Evolutionary conservation across 1,140 invertebrate genomes (phyloP), one percentile per base, ranked within the genome.

Genomic region (Homarus americanus): DNA sequence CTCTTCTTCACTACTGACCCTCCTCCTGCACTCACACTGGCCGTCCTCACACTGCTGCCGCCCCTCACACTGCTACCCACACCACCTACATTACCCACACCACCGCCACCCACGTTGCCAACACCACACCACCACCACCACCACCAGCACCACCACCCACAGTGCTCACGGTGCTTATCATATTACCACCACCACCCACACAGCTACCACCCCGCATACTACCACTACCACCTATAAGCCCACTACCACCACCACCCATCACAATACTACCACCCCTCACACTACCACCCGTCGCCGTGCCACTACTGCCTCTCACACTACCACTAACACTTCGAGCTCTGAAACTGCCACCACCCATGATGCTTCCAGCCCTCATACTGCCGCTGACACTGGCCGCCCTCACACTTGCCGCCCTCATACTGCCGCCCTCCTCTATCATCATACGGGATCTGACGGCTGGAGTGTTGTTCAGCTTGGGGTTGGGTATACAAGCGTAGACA

Each of bases 401-500:
- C 7, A 34, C 24, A 28, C 38, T 69, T 40, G 36, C 82, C 24
- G 28, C 36, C 40, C 20, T 84, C 36, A 44, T n/a, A 32, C 32
- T 86, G 36, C 36, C 72, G n/a, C 28, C 44, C 15, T 86, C 34
- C 2, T 90, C 88, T 53, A 82, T 82, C 72, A 82, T 9, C 12
- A 90, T 7, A 0, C 88, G 40, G 20, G 88, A 80, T 0, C 88
- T 80, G 7, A 72, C 88, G 4, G 88, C 69, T 2, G 88, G 88
- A 1, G 88, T 90, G 80, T 83, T 73, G 80, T 38, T 66, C 69
- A 90, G 34, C 80, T 90, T 90, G 12, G 88, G 72, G 80, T 90
- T 90, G 41, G 92, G 87, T 7, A 96, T 95, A 92, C 96, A 96
- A 20, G 96, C 95, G 93, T 97, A 97, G 20, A 96, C 95, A 0